phyloP scores from a whole-genome alignment of 1,140 invertebrate species.

The Drosophila eugracilis region DNA sequence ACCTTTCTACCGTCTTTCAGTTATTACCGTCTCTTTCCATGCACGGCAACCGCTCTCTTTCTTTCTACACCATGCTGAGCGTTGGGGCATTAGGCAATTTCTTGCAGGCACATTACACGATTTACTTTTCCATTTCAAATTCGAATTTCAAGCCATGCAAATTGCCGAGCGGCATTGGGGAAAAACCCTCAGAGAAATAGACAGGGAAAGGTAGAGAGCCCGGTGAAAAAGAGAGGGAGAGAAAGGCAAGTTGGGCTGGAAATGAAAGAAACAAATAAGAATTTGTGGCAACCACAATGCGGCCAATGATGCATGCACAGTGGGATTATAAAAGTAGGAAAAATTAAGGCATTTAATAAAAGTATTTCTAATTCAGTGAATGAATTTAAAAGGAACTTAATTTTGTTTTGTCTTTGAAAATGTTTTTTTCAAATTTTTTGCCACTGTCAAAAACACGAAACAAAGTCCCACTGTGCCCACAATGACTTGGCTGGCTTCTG shows the following conservation, averaged over 20 bases:
- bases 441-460: neutral
- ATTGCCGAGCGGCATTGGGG: slow-evolving; percentile 61
- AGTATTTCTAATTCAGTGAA: neutral
- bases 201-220: slow-evolving; percentile 1
- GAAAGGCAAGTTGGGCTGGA: slow-evolving; percentile 22
- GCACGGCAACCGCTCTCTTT: neutral
- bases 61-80: slow-evolving; percentile 14
- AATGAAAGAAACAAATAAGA: slow-evolving; percentile 66
- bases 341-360: neutral
- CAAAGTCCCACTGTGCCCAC: slow-evolving; percentile 27
- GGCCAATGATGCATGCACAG: slow-evolving; percentile 69
- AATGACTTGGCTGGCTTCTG: slow-evolving; percentile 45
- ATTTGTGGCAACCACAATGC: slow-evolving; percentile 62
- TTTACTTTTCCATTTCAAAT: slow-evolving; percentile 79
- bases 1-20: slow-evolving; percentile 1
- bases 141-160: slow-evolving; percentile 78
- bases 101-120: slow-evolving; percentile 81
- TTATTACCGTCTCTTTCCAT: slow-evolving; percentile 2
- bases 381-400: neutral
- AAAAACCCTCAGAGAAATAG: slow-evolving; percentile 33
- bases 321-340: neutral
- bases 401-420: neutral
- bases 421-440: too few relatives aligned
- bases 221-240: neutral
- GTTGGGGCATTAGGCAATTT: slow-evolving; percentile 75